These are phyloP conservation scores for Aramus guarauna DNA, from an alignment of 2,113 vertebrate genomes.

Conservation along the genomic window DNA sequence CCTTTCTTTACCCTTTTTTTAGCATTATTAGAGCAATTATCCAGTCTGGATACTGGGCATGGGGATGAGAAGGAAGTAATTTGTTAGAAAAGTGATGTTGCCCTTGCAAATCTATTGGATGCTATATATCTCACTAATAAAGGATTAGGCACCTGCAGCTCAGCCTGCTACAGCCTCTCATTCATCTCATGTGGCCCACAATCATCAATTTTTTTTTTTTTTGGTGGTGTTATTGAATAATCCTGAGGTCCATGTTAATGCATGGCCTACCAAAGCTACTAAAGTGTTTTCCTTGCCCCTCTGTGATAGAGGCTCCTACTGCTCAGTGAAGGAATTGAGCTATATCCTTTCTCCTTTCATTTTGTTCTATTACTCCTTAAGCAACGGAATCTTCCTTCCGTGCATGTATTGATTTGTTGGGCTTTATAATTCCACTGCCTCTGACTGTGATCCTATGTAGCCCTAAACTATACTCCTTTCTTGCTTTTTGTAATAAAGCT, in stretches of 20 bases:
- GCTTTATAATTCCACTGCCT: background rate
- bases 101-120: background rate
- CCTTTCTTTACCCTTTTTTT: background rate
- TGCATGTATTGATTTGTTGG: background rate
- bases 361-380: background rate
- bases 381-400: background rate
- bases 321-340: background rate
- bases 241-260: background rate
- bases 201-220: background rate
- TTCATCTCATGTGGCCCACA: background rate
- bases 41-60: background rate
- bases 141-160: background rate
- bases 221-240: background rate
- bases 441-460: background rate
- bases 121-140: background rate
- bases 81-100: background rate
- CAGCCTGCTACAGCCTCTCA: background rate
- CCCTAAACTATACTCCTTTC: background rate
- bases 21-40: background rate
- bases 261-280: background rate
- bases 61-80: background rate
- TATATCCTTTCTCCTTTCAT: background rate
- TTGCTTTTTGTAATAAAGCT: background rate
- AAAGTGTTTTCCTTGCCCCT: background rate
- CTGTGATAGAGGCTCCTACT: background rate